Evolutionary conservation across 2,888 invertebrate genomes (phyloP).

Genomic region (Neoaliturus tenellus): DNA sequence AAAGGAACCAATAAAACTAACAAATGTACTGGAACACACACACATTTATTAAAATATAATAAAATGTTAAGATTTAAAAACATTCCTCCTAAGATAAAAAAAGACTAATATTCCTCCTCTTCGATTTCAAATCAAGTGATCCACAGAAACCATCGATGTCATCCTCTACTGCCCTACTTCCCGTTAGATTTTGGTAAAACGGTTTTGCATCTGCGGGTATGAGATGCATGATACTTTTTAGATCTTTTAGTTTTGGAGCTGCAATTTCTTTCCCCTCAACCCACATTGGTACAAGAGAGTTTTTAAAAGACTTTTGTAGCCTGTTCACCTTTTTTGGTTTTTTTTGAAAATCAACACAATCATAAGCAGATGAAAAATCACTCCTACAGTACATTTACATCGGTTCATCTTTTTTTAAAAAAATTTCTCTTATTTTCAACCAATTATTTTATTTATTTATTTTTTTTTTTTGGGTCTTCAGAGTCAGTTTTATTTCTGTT

Average conservation of each 20-base stretch:
- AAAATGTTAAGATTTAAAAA: too few species aligned
- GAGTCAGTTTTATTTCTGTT: constrained; percentile 37
- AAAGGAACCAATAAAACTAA: too few species aligned
- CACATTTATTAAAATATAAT: too few species aligned
- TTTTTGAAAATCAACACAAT: constrained; percentile 13
- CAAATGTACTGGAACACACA: too few species aligned
- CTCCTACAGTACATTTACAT: constrained; percentile 32
- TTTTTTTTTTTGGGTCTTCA: constrained; percentile 37
- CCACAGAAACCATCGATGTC: constrained; percentile 15
- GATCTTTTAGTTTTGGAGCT: constrained; percentile 40
- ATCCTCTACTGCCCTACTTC: constrained; percentile 6
- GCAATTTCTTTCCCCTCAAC: constrained; percentile 18
- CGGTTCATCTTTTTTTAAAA: constrained; percentile 38
- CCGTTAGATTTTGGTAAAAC: constrained; percentile 7
- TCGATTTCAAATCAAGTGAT: too few species aligned
- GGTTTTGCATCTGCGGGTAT: constrained; percentile 34
- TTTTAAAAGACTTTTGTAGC: neutral
- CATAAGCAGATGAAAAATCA: constrained; percentile 6
- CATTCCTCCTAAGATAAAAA: too few species aligned
- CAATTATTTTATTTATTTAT: too few species aligned
- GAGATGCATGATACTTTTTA: constrained; percentile 26
- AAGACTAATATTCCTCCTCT: too few species aligned
- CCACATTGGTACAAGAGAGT: neutral
- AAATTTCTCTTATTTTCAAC: constrained; percentile 32
- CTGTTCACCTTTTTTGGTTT: constrained; percentile 32